Evolutionary conservation across 2,113 vertebrate genomes (phyloP).

Genomic region (Ivindomyrus marchei): DNA sequence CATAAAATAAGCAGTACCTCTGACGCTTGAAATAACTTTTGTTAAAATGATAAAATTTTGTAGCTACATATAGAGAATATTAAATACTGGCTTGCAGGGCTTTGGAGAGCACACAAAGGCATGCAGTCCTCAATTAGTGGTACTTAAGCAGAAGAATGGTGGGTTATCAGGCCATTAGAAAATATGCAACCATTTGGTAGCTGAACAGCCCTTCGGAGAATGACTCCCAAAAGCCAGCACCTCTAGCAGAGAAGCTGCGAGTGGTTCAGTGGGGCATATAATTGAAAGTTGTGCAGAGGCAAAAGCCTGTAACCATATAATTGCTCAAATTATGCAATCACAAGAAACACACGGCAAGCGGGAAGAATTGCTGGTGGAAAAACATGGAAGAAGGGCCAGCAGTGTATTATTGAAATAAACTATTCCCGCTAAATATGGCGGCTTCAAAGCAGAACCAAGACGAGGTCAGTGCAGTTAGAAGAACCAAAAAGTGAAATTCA

Average conservation of each 20-base stretch:
- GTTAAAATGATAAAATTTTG: background rate
- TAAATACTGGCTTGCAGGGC: background rate
- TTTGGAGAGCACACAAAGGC: background rate
- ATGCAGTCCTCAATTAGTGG: slow-evolving; percentile 43
- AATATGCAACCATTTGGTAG: slow-evolving; percentile 30
- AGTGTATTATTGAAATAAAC: background rate
- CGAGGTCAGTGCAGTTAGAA: background rate
- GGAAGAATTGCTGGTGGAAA: background rate
- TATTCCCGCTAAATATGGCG: background rate
- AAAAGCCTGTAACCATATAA: slow-evolving; percentile 19
- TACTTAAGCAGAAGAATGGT: slow-evolving; percentile 48
- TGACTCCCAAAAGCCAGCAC: slow-evolving; percentile 30
- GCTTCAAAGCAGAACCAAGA: background rate
- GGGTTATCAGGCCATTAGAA: slow-evolving; percentile 45
- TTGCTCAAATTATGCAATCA: slow-evolving; percentile 20
- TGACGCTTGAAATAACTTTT: background rate
- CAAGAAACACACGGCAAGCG: slow-evolving; percentile 18
- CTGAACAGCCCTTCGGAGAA: slow-evolving; percentile 45
- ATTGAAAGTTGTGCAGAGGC: slow-evolving; percentile 23
- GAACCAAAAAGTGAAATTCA: background rate
- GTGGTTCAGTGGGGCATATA: slow-evolving; percentile 17
- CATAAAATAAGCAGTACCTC: background rate
- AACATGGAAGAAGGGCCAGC: background rate
- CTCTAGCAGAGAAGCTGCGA: slow-evolving; percentile 34
- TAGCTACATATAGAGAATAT: background rate